These are phyloP conservation scores for Siniperca undulata DNA, from an alignment of 2,797 vertebrate genomes.

Conservation along the genomic window DNA sequence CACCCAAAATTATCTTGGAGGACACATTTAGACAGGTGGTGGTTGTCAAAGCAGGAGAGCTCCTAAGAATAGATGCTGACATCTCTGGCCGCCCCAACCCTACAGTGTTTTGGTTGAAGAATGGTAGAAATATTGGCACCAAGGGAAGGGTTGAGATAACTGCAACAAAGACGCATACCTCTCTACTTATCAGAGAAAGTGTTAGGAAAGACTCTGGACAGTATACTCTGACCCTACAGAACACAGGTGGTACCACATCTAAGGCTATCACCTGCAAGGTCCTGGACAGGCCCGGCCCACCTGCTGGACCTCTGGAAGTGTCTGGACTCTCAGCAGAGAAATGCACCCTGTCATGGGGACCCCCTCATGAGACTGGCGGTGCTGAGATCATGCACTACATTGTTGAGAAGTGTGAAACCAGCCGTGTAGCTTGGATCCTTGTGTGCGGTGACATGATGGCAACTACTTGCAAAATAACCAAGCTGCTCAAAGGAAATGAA, in stretches of 20 bases:
- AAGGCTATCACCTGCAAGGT: constrained; percentile 92
- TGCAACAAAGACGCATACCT: constrained; percentile 88
- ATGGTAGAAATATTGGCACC: constrained; percentile 92
- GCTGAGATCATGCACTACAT: constrained; percentile 94
- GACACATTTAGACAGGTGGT: constrained; percentile 92
- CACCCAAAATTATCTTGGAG: constrained; percentile 94
- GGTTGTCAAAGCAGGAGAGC: constrained; percentile 94
- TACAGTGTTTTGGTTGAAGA: constrained; percentile 94
- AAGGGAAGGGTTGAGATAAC: constrained; percentile 94
- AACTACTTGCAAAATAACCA: constrained; percentile 96
- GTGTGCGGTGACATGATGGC: constrained; percentile 92
- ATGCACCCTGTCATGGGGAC: constrained; percentile 94
- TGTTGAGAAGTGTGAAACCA: constrained; percentile 98
- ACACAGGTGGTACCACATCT: constrained; percentile 92
- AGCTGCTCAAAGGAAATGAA: constrained; percentile 96
- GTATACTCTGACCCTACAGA: constrained; percentile 93
- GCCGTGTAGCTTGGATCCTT: constrained; percentile 94
- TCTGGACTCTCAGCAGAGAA: constrained; percentile 94
- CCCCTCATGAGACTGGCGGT: constrained; percentile 94
- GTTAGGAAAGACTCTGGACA: constrained; percentile 96
- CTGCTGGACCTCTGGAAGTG: constrained; percentile 92
- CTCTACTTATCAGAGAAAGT: constrained; percentile 92
- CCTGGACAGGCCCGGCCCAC: constrained; percentile 95
- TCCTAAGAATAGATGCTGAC: constrained; percentile 94
- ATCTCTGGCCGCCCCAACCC: constrained; percentile 93